These are phyloP conservation scores for Timema podura DNA, from an alignment of 2,888 invertebrate species.

Conservation along the genomic window DNA sequence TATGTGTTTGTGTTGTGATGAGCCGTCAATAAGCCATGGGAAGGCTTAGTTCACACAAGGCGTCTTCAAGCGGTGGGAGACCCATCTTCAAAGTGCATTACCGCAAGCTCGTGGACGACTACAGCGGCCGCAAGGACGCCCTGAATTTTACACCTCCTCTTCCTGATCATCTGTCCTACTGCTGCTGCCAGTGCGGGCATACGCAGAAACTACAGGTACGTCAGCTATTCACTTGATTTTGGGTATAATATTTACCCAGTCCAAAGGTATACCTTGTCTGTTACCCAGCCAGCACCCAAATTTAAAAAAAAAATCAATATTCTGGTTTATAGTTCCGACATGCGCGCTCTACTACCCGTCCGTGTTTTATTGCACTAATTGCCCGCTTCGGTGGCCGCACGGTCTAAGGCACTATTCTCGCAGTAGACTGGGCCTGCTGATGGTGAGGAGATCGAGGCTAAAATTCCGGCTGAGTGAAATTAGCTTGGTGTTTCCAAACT, in stretches of 20 bases:
- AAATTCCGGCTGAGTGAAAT: no score
- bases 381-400: no score
- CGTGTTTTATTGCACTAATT: no score
- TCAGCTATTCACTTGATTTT: background rate
- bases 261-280: no score
- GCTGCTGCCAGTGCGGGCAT: constrained; percentile 58
- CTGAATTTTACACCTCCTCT: constrained; percentile 50
- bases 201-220: constrained; percentile 56
- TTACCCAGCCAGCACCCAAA: no score
- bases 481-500: no score
- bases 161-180: constrained; percentile 56
- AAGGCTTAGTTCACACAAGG: constrained; percentile 46
- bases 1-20: background rate
- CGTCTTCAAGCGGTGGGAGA: constrained; percentile 42
- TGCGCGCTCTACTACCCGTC: no score
- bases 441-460: no score
- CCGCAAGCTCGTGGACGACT: constrained; percentile 55
- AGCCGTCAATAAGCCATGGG: constrained; percentile 48
- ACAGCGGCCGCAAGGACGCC: constrained; percentile 38
- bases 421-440: no score
- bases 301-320: no score
- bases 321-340: no score
- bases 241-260: background rate
- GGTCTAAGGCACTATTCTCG: no score
- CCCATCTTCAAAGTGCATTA: constrained; percentile 56